Base-by-base conservation (phyloP, 2,797 vertebrate species). In the Echeneis naucrates region DNA sequence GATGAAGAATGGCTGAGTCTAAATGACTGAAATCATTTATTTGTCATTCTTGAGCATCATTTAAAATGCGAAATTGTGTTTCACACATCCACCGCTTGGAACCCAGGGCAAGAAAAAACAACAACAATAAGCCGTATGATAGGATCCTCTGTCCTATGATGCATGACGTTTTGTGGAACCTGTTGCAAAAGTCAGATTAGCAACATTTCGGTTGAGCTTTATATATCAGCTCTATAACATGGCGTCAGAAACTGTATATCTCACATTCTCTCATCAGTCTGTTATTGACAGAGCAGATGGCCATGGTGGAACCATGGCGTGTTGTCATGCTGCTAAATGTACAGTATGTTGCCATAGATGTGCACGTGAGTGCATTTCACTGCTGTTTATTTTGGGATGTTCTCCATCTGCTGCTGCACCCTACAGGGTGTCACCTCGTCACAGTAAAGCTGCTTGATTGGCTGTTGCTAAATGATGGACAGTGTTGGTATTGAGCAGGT, bases 321-420 rank as follows among this genome's bases (percentile, higher is more conserved):
- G 45, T 55, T 21, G 8, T 48, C 27, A 23, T 33, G 23, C 72
- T 57, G 53, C 33, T 69, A 65, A 78, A 75, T 78, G 80, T 79
- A 79, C 79, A 81, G 54, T 70, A 64, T 53, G 50, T 81, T 79
- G 72, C 72, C 37, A 66, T 38, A 66, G 66, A 67, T 59, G 52
- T 47, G 64, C 67, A 50, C 63, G 48, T 68, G 55, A 53, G 32
- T 80, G 72, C 71, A 33, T 74, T 79, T 80, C 60, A 63, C 56
- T 72, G 64, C 60, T 19, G 68, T 85, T 87, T 83, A 63, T 84
- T 87, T 73, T 27, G 68, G 60, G 50, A 54, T 68, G 75, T 70
- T 69, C 47, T 68, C 88, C 86, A 89, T 90, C 90, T 92, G 86
- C 80, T 73, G 45, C 58, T 16, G 38, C 38, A 69, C 69, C 65